Percentiles rank a stretch among this genome's conserved stretches.
Conservation (phyloP, 2,888 invertebrate genomes). For the Heliconius hortense region DNA sequence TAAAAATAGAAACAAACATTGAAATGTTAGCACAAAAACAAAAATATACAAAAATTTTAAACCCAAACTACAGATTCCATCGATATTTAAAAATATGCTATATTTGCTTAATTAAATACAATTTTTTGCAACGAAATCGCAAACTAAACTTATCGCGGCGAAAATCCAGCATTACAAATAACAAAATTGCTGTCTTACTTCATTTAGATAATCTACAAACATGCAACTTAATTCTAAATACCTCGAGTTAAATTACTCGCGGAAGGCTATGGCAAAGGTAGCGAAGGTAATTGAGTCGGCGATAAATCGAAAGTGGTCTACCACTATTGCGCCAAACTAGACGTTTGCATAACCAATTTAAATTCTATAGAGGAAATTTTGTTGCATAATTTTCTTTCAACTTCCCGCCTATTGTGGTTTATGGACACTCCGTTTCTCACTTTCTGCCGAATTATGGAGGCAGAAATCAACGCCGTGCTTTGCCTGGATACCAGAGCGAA, state of each 20-base stretch:
- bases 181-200: slow-evolving; percentile 20
- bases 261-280: slow-evolving; percentile 33
- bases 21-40: too few relatives aligned
- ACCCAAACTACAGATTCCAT: background rate
- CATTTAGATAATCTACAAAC: slow-evolving; percentile 24
- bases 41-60: background rate
- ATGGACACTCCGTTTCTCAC: background rate
- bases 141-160: background rate
- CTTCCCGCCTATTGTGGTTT: background rate
- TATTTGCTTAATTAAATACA: background rate
- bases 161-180: slow-evolving; percentile 12
- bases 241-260: slow-evolving; percentile 29
- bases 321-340: slow-evolving; percentile 36
- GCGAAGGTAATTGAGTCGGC: slow-evolving; percentile 32
- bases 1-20: slow-evolving; percentile 7
- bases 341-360: slow-evolving; percentile 44
- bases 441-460: too few relatives aligned
- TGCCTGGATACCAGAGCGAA: too few relatives aligned
- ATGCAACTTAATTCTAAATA: slow-evolving; percentile 31
- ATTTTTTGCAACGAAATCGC: background rate
- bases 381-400: slow-evolving; percentile 21
- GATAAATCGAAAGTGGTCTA: slow-evolving; percentile 45
- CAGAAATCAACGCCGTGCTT: too few relatives aligned
- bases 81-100: background rate
- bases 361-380: slow-evolving; percentile 38